Percentiles rank a stretch among this genome's conserved stretches.
phyloP scores from a whole-genome alignment of 2,113 vertebrate species.

The Marcusenius ussheri region DNA sequence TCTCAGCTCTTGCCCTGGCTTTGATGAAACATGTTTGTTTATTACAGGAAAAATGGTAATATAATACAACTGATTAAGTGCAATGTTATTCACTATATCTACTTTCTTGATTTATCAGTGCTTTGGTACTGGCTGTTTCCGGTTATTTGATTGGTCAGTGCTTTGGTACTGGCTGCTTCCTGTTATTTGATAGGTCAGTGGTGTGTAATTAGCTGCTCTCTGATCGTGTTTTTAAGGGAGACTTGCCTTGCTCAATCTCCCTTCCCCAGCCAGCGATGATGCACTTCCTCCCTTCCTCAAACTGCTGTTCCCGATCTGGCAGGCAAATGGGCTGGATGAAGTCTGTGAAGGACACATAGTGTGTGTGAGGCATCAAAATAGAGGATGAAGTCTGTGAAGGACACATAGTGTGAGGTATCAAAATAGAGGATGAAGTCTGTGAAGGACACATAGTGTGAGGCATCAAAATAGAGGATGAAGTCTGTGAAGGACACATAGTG shows the following conservation, averaged over 20 bases:
- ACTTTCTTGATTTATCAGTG: neutral
- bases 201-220: neutral
- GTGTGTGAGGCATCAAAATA: neutral
- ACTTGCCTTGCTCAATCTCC: conserved; percentile 38
- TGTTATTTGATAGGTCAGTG: neutral
- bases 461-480: neutral
- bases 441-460: neutral
- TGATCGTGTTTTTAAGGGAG: neutral
- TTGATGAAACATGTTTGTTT: neutral
- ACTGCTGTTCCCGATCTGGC: conserved; percentile 56
- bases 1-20: neutral
- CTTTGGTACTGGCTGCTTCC: neutral
- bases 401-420: neutral
- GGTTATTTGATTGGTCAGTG: conserved; percentile 5
- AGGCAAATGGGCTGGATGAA: conserved; percentile 80
- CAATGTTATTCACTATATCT: neutral
- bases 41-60: neutral
- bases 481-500: no score
- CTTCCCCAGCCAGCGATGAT: conserved; percentile 82
- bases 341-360: conserved; percentile 50
- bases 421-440: conserved; percentile 61
- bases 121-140: neutral
- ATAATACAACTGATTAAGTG: neutral
- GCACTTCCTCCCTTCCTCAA: conserved; percentile 67
- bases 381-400: conserved; percentile 61